Evolutionary conservation across 2,888 invertebrate genomes (phyloP).

Genomic region (Axea sp.): DNA sequence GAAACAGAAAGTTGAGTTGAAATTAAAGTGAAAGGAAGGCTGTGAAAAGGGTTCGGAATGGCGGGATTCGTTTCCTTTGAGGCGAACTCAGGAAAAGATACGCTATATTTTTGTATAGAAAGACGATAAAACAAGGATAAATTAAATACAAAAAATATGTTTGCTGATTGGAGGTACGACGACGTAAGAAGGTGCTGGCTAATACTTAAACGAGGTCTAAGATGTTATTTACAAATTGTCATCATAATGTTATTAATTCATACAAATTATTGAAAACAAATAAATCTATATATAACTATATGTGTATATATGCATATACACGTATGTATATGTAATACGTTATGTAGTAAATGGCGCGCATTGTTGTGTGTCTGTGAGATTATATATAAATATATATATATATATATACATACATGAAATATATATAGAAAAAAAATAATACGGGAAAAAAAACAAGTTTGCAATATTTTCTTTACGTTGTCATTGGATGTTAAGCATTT

Average conservation of each 20-base stretch:
- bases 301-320: slow-evolving; percentile 71
- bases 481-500: slow-evolving; percentile 52
- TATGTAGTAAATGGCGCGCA: slow-evolving; percentile 77
- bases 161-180: slow-evolving; percentile 67
- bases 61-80: slow-evolving; percentile 53
- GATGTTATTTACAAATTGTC: slow-evolving; percentile 76
- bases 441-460: slow-evolving; percentile 24
- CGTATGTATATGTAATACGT: slow-evolving; percentile 78
- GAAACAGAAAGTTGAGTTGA: slow-evolving; percentile 57
- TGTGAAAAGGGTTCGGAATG: slow-evolving; percentile 73
- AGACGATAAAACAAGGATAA: slow-evolving; percentile 65
- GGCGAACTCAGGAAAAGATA: slow-evolving; percentile 75
- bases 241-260: slow-evolving; percentile 76
- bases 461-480: slow-evolving; percentile 49
- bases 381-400: slow-evolving; percentile 66
- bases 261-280: slow-evolving; percentile 75
- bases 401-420: too few relatives aligned
- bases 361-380: slow-evolving; percentile 78
- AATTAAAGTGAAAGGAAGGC: slow-evolving; percentile 74
- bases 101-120: slow-evolving; percentile 75
- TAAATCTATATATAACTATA: slow-evolving; percentile 72
- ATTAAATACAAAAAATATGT: slow-evolving; percentile 45
- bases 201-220: slow-evolving; percentile 77
- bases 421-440: slow-evolving; percentile 14
- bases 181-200: slow-evolving; percentile 77